Evolutionary conservation across 2,797 vertebrate genomes (phyloP), one percentile per base, ranked within the genome.

Genomic region (Scolopax bukidnonensis): DNA sequence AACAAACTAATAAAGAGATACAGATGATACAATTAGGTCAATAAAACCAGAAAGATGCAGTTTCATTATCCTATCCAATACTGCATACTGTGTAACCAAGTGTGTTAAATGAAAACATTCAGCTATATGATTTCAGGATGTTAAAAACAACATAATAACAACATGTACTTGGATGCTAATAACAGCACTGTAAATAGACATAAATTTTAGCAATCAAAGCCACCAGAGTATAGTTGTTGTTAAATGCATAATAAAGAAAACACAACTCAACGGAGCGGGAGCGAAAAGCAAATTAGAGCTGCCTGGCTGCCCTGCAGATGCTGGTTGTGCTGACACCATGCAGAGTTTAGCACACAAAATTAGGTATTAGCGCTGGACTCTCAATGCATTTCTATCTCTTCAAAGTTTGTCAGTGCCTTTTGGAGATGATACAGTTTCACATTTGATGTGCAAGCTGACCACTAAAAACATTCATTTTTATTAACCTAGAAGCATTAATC

Each of bases 71-170:
- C 79, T 47, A 6, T 33, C 76, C 81, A 87, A 23, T 53, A 41
- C 68, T 89, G 64, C 75, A n/a, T 5, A 47, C 38, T 91, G 87
- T 68, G 68, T 87, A 94, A 53, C 64, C 64, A 87, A 87, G 84
- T 61, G 90, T 71, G 71, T 45, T 74, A 89, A 92, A 87, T 45
- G 68, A 74, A 91, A 93, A 94, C 71, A 68, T 90, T 33, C 81
- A 80, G 60, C 78, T 92, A 33, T 20, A 56, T 16, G 10, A 56
- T 83, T 87, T 73, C 67, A 64, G 78, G 78, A 64, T 94, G 87
- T 85, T 89, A 93, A 87, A 95, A 95, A 40, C 93, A 96, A 89
- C 93, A 89, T 65, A 51, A 90, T 50, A 92, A 87, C 84, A 92
- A 85, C 84, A 27, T 54, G 75, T 45, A 64, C 60, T 64, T 65